Conservation (phyloP, 2,888 invertebrate genomes). For the Watsonalla cultraria region DNA sequence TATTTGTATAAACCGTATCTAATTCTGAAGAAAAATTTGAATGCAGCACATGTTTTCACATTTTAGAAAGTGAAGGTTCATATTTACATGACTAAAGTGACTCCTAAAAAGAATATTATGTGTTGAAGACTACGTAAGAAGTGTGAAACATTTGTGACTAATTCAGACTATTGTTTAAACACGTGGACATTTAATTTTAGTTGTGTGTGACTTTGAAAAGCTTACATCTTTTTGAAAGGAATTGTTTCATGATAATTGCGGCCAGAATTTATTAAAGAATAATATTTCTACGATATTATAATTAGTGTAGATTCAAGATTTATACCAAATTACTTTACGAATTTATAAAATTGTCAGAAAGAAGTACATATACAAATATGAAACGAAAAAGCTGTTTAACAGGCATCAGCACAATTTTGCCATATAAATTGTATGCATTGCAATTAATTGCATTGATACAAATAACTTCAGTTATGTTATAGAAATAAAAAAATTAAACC, state of each 20-base stretch:
- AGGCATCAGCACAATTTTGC: too few relatives aligned
- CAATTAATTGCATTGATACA: background rate
- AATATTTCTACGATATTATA: too few relatives aligned
- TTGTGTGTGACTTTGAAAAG: background rate
- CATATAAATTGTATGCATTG: too few relatives aligned
- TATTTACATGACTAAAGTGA: slow-evolving; percentile 60
- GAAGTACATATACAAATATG: too few relatives aligned
- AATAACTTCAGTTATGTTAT: background rate
- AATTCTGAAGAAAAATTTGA: slow-evolving; percentile 42
- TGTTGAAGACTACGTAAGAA: slow-evolving; percentile 32
- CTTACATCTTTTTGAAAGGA: too few relatives aligned
- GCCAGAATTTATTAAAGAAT: too few relatives aligned
- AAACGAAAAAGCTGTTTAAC: too few relatives aligned
- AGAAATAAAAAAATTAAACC: background rate
- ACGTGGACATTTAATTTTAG: slow-evolving; percentile 5
- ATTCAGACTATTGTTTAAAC: slow-evolving; percentile 21
- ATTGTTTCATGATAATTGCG: too few relatives aligned
- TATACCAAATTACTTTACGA: too few relatives aligned
- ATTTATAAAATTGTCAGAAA: too few relatives aligned
- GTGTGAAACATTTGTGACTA: slow-evolving; percentile 47
- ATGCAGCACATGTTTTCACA: slow-evolving; percentile 53
- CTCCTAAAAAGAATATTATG: slow-evolving; percentile 34
- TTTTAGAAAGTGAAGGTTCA: slow-evolving; percentile 74
- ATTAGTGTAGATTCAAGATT: too few relatives aligned
- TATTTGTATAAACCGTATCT: slow-evolving; percentile 24